Conservation (phyloP, 1,140 invertebrate species). For the Drosophila tropicalis region DNA sequence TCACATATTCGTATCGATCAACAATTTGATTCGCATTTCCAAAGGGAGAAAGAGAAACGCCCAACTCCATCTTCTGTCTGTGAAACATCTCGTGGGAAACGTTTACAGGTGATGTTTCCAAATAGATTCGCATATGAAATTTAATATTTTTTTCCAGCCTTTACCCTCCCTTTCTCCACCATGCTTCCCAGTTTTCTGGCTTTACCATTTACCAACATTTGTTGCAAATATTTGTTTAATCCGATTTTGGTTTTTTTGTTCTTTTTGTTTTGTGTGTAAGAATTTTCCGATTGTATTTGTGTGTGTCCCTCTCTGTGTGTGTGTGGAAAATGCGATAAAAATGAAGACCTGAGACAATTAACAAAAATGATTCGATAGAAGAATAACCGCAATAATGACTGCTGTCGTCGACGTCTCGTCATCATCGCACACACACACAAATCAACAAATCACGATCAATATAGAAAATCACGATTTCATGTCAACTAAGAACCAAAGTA, state of each 20-base stretch:
- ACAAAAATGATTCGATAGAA: slow-evolving; percentile 65
- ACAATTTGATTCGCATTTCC: slow-evolving; percentile 74
- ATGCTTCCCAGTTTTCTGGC: neutral
- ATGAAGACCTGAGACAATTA: slow-evolving; percentile 60
- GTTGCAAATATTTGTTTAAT: slow-evolving; percentile 74
- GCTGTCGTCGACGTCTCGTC: slow-evolving; percentile 8
- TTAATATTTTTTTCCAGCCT: slow-evolving; percentile 37
- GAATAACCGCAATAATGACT: slow-evolving; percentile 68
- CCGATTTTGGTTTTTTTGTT: slow-evolving; percentile 31
- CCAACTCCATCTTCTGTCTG: slow-evolving; percentile 7
- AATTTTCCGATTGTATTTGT: slow-evolving; percentile 18
- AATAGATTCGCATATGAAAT: slow-evolving; percentile 47
- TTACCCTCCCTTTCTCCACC: neutral
- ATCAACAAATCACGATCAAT: slow-evolving; percentile 76
- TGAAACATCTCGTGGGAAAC: slow-evolving; percentile 54
- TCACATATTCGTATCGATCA: slow-evolving; percentile 62
- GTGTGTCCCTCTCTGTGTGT: slow-evolving; percentile 6
- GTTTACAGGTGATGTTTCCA: slow-evolving; percentile 70
- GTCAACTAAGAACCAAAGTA: slow-evolving; percentile 28
- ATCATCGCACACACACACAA: slow-evolving; percentile 36
- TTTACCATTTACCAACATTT: slow-evolving; percentile 34
- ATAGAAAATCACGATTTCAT: slow-evolving; percentile 68
- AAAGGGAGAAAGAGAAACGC: slow-evolving; percentile 12
- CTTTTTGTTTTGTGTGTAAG: slow-evolving; percentile 12
- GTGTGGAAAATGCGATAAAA: slow-evolving; percentile 49